phyloP scores from a whole-genome alignment of 2,797 vertebrate species.

The Typhlichthys subterraneus region DNA sequence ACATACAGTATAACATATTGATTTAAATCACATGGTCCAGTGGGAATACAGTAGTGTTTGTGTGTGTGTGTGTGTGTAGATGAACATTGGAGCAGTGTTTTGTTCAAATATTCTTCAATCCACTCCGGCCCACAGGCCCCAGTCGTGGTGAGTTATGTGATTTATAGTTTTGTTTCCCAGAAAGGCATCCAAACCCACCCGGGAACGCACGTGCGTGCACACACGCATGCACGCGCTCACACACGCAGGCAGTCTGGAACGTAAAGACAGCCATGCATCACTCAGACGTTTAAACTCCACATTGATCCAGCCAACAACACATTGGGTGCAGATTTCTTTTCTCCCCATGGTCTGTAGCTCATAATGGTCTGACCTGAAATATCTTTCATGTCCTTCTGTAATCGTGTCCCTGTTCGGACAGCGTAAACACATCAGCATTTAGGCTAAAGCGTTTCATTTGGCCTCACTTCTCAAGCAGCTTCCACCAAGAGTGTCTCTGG shows the following conservation, averaged over 20 bases:
- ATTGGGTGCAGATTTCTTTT: constrained; percentile 32
- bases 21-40: background rate
- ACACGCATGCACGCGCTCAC: constrained; percentile 14
- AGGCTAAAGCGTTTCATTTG: too few relatives aligned
- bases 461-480: constrained; percentile 1
- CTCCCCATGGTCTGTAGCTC: background rate
- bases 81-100: constrained; percentile 4
- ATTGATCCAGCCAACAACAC: constrained; percentile 25
- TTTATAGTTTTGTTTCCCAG: constrained; percentile 66
- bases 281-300: constrained; percentile 24
- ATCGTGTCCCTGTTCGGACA: too few relatives aligned
- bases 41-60: background rate
- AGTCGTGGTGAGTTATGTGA: constrained; percentile 46
- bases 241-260: constrained; percentile 36
- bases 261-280: constrained; percentile 22
- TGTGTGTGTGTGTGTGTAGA: background rate
- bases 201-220: constrained; percentile 23
- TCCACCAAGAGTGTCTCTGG: background rate
- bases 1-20: background rate
- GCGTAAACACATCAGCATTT: too few relatives aligned
- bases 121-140: constrained; percentile 37
- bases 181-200: constrained; percentile 47
- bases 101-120: constrained; percentile 32
- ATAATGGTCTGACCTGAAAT: too few relatives aligned
- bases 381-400: too few relatives aligned